Base-by-base conservation (phyloP, 2,888 invertebrate genomes). In the Cecidostiba fungosa region DNA sequence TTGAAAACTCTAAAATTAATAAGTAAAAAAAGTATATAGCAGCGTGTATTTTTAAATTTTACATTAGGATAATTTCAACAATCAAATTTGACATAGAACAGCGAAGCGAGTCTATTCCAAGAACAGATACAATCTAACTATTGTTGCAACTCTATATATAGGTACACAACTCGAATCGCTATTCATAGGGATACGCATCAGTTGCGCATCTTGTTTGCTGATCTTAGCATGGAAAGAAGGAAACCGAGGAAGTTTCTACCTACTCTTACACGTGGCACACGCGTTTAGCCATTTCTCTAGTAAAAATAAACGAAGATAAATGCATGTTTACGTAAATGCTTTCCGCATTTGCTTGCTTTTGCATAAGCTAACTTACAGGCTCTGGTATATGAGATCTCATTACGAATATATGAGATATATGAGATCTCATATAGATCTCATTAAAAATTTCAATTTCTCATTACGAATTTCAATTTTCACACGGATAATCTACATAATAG, bases 281-380 rank as follows among this genome's bases (percentile, higher is more conserved):
- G 23, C 0, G 19, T 19, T 54, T 16, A 50, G 5, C 26, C 3
- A 3, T 14, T 23, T 77, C 0, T 50, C 70, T 50, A 32, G 70
- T 50, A 23, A 50, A 69, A 12, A 29, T 69, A 6, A 70, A 70
- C 54, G 50, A 79, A 50, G 79, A 70, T n/a, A 50, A n/a, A n/a
- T 69, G 70, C 50, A 50, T 50, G 54, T 70, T 32, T 26, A n/a
- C 70, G 50, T 26, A 70, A 79, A 79, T 47, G 70, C 36, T n/a
- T 62, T 66, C 62, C 36, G n/a, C 36, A n/a, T 59, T 62, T 10
- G 62, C 29, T 23, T 19, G 6, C n/a, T 66, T 29, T 78, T 43
- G 47, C 66, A 47, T 26, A 43, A 74, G 47, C 26, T 47, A 12
- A 12, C 6, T 3, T 23, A n/a, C 23, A 73, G 43, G 39, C 73